phyloP scores from a whole-genome alignment of 2,888 invertebrate species.

The Meta bourneti region DNA sequence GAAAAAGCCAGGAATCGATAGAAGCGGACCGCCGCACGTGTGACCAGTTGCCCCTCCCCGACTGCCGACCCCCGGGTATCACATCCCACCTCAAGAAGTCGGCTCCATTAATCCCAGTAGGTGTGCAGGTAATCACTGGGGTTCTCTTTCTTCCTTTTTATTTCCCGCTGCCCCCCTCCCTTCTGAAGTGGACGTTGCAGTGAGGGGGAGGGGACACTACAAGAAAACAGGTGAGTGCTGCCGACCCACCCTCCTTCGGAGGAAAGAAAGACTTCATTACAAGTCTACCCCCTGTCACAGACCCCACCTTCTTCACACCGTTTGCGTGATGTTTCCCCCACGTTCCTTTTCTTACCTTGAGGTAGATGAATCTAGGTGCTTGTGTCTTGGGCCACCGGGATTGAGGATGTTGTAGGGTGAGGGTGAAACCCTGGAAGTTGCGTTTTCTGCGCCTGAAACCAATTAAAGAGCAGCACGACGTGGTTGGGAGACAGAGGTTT shows the following conservation, averaged over 20 bases:
- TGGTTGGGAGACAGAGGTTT: no score
- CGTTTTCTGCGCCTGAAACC: neutral
- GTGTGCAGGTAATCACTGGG: conserved; percentile 74
- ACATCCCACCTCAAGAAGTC: conserved; percentile 70
- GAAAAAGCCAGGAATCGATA: conserved; percentile 56
- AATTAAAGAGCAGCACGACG: conserved; percentile 1
- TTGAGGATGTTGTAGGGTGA: conserved; percentile 13
- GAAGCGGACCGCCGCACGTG: conserved; percentile 70
- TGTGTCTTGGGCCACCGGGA: conserved; percentile 51
- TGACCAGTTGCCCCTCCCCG: conserved; percentile 35
- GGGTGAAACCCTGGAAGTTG: neutral
- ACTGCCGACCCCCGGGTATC: conserved; percentile 59
- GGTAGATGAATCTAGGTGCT: conserved; percentile 41
- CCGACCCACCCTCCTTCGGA: conserved; percentile 38
- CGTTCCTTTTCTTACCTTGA: conserved; percentile 3
- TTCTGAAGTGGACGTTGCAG: conserved; percentile 6
- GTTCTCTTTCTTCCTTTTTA: conserved; percentile 35
- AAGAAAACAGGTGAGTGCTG: conserved; percentile 51
- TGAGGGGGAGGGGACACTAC: conserved; percentile 6
- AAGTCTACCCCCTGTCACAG: conserved; percentile 69
- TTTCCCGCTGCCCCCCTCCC: conserved; percentile 4
- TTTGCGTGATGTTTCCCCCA: conserved; percentile 30
- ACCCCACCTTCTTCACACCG: conserved; percentile 71
- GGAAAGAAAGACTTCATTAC: conserved; percentile 76
- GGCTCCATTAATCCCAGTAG: conserved; percentile 75